Evolutionary conservation across 2,113 vertebrate species (phyloP), one percentile per base, ranked within the genome.

Genomic region (Tyto alba): DNA sequence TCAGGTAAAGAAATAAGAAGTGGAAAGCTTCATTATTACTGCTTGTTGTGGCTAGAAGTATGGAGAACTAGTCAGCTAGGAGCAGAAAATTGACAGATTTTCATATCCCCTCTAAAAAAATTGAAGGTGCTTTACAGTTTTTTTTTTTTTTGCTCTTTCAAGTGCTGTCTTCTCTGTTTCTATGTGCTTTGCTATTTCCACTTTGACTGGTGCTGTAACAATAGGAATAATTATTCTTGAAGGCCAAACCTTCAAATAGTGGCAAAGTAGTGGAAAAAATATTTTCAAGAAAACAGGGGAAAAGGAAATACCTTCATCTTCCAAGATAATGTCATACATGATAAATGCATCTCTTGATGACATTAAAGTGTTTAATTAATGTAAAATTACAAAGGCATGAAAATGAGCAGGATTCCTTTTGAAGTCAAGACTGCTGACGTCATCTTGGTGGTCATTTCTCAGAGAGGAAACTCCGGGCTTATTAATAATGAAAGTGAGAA

Each of bases 371-470:
- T 69, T 93, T 93, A 64, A 88, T 92, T 92, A 67, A 89, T 91
- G 88, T 96, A 84, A 94, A 92, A 96, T 95, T 96, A 91, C 88
- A 96, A 96, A 96, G 75, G 52, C 64, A 96, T 96, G 64, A 93
- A 95, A 95, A 96, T 82, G 41, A 96, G 75, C 63, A 84, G 57
- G 21, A 84, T 76, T 85, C 53, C n/a, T 94, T 96, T 96, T 96
- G 96, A 96, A 95, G 88, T 95, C 48, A 72, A 91, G 41, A 56
- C 43, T 63, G 34, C 75, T 90, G 80, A 89, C 5, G 0, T 95
- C 71, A 66, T 69, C 55, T 80, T 83, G n/a, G 55, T 95, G 93
- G 93, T 93, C 93, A 96, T 95, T 96, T 94, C 81, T 94, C 52
- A 82, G 57, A 26, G 30, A 91, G 13, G 16, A 38, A 80, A 85